Conservation (phyloP, 2,113 vertebrate genomes). For the Hemiprocne comata region DNA sequence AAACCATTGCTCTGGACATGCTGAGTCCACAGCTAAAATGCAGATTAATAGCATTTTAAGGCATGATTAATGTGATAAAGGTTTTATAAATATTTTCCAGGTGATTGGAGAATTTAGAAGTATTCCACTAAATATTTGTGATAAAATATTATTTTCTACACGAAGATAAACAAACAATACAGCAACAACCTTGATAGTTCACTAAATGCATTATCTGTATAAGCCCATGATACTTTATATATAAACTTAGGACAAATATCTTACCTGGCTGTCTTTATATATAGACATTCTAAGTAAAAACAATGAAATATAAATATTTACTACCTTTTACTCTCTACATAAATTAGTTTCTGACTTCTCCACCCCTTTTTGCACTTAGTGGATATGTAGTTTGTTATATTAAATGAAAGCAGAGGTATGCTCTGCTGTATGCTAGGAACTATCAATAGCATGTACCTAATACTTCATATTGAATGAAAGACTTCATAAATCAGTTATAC, state of each 20-base stretch:
- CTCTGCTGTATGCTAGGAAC: background rate
- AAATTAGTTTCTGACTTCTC: slow-evolving; percentile 21
- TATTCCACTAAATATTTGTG: background rate
- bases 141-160: background rate
- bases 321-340: background rate
- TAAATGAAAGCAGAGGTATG: background rate
- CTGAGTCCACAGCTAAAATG: background rate
- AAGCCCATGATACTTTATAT: background rate
- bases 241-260: background rate
- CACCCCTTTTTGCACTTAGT: slow-evolving; percentile 41
- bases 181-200: background rate
- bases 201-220: background rate
- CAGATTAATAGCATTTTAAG: background rate
- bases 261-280: background rate
- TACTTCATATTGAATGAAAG: slow-evolving; percentile 62
- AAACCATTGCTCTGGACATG: background rate
- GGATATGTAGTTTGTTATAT: background rate
- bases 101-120: background rate
- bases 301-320: slow-evolving; percentile 18
- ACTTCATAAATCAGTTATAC: slow-evolving; percentile 66
- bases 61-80: background rate
- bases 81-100: background rate
- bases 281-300: background rate
- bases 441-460: background rate
- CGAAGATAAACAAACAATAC: background rate